Base-by-base conservation (phyloP, 2,113 vertebrate genomes). In the Cyphomyrus discorhynchus region DNA sequence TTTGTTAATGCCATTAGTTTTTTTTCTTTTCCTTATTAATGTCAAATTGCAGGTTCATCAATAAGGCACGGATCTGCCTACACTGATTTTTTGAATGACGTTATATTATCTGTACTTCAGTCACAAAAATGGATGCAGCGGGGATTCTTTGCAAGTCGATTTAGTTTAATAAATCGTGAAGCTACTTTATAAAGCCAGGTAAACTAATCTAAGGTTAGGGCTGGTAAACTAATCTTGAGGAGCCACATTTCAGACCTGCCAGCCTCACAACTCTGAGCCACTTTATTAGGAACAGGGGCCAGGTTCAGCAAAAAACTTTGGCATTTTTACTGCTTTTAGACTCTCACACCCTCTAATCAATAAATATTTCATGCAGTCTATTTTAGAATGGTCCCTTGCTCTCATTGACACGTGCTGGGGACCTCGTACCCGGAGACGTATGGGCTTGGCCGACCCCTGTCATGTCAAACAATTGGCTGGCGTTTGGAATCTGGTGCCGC, bases 341-440 rank as follows among this genome's bases (percentile, higher is more conserved):
- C 47, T 86, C 49, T 50, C 84, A 86, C n/a, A 86, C n/a, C 46
- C 84, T 56, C 85, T 53, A 35, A 87, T 52, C 85, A 35, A 87
- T 87, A 56, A 87, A 56, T 17, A 53, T 53, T 87, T 87, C 85
- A 56, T 53, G 49, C 27, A 47, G 27, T 86, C n/a, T 52, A 21
- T 53, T 53, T 49, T 47, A 27, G 46, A 11, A 46, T n/a, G 19
- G 15, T 49, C n/a, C n/a, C 49, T 31, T 27, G 5, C 46, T 86
- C n/a, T n/a, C 2, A 5, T 27, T 50, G 50, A 24, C 50, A 53
- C 7, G 5, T 9, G 27, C 35, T 39, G 50, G 35, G 50, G 85
- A 35, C 27, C 10, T 53, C 11, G 85, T 87, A 56, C 19, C 85
- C 5, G 5, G 50, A 53, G 50, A 17, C 17, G 7, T 17, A 50